Conservation (phyloP, 2,113 vertebrate genomes). For the Rhombomys opimus region DNA sequence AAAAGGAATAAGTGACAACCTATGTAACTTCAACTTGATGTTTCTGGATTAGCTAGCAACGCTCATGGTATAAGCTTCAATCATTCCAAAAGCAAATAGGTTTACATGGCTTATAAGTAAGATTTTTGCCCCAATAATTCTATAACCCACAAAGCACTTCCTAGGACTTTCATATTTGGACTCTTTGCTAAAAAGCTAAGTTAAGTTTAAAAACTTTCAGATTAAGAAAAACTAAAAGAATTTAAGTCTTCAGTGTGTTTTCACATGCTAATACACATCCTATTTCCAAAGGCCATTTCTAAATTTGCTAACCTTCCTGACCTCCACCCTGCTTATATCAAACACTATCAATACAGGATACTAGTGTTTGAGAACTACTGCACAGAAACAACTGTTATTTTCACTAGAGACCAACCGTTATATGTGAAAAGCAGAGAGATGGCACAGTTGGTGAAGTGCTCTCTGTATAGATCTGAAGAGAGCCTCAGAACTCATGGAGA, state of each 20-base stretch:
- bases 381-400: constrained; percentile 18
- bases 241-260: constrained; percentile 14
- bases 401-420: constrained; percentile 4
- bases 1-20: not conserved
- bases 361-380: not conserved
- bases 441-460: not conserved
- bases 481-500: not conserved
- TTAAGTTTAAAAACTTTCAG: constrained; percentile 3
- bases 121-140: constrained; percentile 50
- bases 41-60: constrained; percentile 13
- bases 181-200: not conserved
- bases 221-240: not conserved
- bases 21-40: constrained; percentile 32
- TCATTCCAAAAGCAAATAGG: constrained; percentile 49
- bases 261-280: not conserved
- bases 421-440: constrained; percentile 7
- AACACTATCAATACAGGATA: not conserved
- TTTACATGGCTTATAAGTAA: not conserved
- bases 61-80: constrained; percentile 37
- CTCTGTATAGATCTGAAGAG: not conserved
- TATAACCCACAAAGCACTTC: constrained; percentile 37
- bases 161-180: not conserved
- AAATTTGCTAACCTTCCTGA: constrained; percentile 16
- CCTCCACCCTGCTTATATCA: not conserved
- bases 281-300: constrained; percentile 31